phyloP scores from a whole-genome alignment of 2,888 invertebrate genomes.

The Nomada lathburiana region DNA sequence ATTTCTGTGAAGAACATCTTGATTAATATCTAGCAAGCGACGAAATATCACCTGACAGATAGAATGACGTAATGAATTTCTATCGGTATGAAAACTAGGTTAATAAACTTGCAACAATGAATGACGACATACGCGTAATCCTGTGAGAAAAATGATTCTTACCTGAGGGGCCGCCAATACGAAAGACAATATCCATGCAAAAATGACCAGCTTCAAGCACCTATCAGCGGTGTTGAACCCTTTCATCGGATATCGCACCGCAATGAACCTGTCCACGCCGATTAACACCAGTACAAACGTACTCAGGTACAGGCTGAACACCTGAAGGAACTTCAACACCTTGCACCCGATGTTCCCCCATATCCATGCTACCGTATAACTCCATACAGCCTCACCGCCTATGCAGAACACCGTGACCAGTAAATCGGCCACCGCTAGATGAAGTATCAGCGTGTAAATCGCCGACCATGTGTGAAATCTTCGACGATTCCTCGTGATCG shows the following conservation, averaged over 20 bases:
- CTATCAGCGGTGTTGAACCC: slow-evolving; percentile 87
- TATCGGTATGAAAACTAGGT: too few relatives aligned
- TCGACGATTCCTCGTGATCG: slow-evolving; percentile 88
- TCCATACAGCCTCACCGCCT: slow-evolving; percentile 93
- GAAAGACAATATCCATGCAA: slow-evolving; percentile 90
- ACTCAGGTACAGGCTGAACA: slow-evolving; percentile 93
- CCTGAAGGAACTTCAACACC: slow-evolving; percentile 92
- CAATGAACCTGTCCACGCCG: slow-evolving; percentile 92
- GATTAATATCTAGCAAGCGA: too few relatives aligned
- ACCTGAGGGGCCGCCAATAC: slow-evolving; percentile 94
- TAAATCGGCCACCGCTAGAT: slow-evolving; percentile 93
- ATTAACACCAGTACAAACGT: slow-evolving; percentile 93
- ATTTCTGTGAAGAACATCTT: too few relatives aligned
- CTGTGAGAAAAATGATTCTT: slow-evolving; percentile 67
- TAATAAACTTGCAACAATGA: too few relatives aligned
- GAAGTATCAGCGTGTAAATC: slow-evolving; percentile 91
- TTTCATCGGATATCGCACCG: slow-evolving; percentile 92
- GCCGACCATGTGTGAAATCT: slow-evolving; percentile 89
- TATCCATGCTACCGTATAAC: slow-evolving; percentile 92
- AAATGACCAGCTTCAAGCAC: slow-evolving; percentile 88
- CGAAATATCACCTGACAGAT: too few relatives aligned
- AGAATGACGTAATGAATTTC: too few relatives aligned
- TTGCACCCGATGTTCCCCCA: slow-evolving; percentile 92
- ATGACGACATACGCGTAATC: too few relatives aligned
- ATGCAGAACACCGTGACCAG: slow-evolving; percentile 93